Percentiles rank a stretch among this genome's conserved stretches.
Evolutionary conservation across 2,888 invertebrate species (phyloP).

Genomic region (Protula sp.): DNA sequence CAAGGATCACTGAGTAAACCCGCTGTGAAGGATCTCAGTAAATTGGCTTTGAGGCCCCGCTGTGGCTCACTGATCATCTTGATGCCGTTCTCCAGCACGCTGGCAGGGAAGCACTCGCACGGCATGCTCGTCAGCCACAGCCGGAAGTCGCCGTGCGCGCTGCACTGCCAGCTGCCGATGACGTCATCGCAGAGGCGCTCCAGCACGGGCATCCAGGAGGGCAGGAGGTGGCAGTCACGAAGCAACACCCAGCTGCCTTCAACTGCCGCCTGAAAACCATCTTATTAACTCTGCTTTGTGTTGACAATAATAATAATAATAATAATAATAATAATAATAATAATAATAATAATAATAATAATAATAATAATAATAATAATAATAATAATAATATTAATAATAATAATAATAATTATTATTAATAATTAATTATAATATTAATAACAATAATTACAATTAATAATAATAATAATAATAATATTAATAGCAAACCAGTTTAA

Average conservation of each 20-base stretch:
- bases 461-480: too few relatives aligned
- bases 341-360: too few relatives aligned
- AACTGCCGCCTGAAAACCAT: conserved; percentile 33
- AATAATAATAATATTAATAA: too few relatives aligned
- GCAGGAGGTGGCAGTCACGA: conserved; percentile 54
- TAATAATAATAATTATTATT: too few relatives aligned
- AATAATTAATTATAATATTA: too few relatives aligned
- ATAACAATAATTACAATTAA: too few relatives aligned
- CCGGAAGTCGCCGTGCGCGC: conserved; percentile 30
- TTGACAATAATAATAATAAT: too few relatives aligned
- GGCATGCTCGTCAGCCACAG: conserved; percentile 54
- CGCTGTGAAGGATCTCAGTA: conserved; percentile 53
- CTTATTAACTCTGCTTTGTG: not conserved
- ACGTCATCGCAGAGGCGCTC: conserved; percentile 49
- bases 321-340: too few relatives aligned
- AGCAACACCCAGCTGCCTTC: conserved; percentile 51
- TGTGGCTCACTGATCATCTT: conserved; percentile 55
- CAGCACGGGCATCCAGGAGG: conserved; percentile 50
- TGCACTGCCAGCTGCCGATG: not conserved
- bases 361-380: too few relatives aligned
- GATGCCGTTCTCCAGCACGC: conserved; percentile 52
- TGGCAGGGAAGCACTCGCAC: conserved; percentile 50
- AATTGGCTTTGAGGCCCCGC: conserved; percentile 52
- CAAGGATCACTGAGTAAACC: conserved; percentile 59
- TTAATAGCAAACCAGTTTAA: too few relatives aligned